Base-by-base conservation (phyloP, 2,113 vertebrate species). In the Orientallactaga bullata region DNA sequence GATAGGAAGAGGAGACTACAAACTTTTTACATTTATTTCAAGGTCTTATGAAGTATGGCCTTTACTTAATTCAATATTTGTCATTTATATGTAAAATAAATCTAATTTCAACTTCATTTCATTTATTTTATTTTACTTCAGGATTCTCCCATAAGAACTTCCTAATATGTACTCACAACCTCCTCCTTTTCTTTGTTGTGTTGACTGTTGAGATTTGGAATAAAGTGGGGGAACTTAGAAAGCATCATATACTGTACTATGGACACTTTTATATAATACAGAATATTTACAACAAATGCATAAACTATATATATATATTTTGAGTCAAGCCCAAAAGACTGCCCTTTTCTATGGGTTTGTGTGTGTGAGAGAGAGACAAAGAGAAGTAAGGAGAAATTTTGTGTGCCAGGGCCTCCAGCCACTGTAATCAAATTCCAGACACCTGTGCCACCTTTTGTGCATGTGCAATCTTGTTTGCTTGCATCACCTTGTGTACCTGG, bases 1-100 rank as follows among this genome's bases (percentile, higher is more conserved):
- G n/a, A 39, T 72, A 23, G 23, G 39, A 83, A 77, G 68, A 71
- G 9, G 35, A 61, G 20, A 87, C 32, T n/a, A 73, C 2, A 55
- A 76, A 30, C 58, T 37, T 2, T 6, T 79, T 35, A 55, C 5
- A n/a, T 68, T 61, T 89, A 81, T 72, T 90, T 88, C 37, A 83
- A 2, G 76, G 21, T 73, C 28, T 72, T 68, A 86, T 28, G 61
- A 94, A 47, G 2, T 32, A 35, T 68, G 13, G 6, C 4, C 1
- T 1, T 73, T 24, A 93, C n/a, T 89, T 88, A 72, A 95, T 77
- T 30, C 39, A 68, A 4, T 89, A 9, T 69, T 88, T 90, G 51
- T 3, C 20, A 18, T 91, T 21, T 89, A 63, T 79, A 51, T 85
- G 87, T 23, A 79, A 85, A 88, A 76, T 37, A 93, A 95, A 84